Evolutionary conservation across 2,888 invertebrate species (phyloP).

Genomic region (Heliconius aoede): DNA sequence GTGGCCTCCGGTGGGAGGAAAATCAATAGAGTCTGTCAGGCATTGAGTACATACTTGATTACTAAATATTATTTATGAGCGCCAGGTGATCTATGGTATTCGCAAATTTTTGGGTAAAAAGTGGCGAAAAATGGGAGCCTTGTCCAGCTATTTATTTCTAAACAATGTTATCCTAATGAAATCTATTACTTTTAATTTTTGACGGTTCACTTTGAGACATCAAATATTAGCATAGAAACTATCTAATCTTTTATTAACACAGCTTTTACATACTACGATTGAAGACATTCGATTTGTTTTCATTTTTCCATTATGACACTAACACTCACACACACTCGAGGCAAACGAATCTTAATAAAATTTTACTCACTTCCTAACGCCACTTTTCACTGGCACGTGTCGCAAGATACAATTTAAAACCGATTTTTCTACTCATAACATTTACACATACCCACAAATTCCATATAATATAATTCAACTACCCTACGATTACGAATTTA

Average conservation of each 20-base stretch:
- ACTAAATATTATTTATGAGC: constrained; percentile 4
- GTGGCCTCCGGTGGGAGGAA: constrained; percentile 32
- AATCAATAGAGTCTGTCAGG: constrained; percentile 36
- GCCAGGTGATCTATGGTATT: constrained; percentile 15
- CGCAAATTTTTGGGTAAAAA: background rate
- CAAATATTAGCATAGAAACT: background rate
- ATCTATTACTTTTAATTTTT: no score
- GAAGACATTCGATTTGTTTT: background rate
- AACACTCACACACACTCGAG: no score
- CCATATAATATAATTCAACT: no score
- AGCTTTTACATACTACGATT: no score
- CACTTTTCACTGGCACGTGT: no score
- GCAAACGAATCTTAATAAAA: no score
- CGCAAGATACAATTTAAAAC: no score
- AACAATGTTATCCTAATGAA: background rate
- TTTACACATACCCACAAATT: no score
- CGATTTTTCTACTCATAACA: no score
- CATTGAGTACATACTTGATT: constrained; percentile 28
- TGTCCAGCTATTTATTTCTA: background rate
- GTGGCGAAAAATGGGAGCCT: background rate
- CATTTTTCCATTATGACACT: background rate
- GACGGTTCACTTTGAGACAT: background rate
- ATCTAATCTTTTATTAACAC: background rate
- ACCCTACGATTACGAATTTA: no score
- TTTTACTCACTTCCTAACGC: no score